Evolutionary conservation across 2,888 invertebrate species (phyloP).

Genomic region (Melanchra persicariae): DNA sequence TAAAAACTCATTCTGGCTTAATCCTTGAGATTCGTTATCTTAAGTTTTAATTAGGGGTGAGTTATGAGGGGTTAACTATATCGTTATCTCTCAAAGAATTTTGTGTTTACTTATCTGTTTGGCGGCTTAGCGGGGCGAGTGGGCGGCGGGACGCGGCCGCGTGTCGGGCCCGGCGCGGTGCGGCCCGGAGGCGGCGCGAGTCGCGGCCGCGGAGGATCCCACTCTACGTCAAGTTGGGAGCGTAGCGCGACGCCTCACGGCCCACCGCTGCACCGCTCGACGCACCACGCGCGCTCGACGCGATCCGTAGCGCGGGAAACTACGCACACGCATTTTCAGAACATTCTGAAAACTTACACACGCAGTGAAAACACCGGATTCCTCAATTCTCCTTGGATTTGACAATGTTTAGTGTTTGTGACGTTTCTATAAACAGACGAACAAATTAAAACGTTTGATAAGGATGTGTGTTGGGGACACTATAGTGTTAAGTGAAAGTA

Average conservation of each 20-base stretch:
- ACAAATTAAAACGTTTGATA: constrained; percentile 52
- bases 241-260: constrained; percentile 83
- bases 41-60: constrained; percentile 65
- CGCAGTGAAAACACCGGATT: constrained; percentile 55
- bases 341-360: constrained; percentile 40
- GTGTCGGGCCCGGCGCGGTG: constrained; percentile 57
- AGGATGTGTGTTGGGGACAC: constrained; percentile 64
- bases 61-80: constrained; percentile 61
- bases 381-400: constrained; percentile 54
- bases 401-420: constrained; percentile 57
- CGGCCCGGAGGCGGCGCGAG: constrained; percentile 79
- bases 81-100: constrained; percentile 68
- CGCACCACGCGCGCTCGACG: constrained; percentile 19
- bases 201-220: constrained; percentile 77
- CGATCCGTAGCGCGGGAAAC: constrained; percentile 65
- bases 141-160: constrained; percentile 76
- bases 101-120: constrained; percentile 67
- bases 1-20: constrained; percentile 22
- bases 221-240: constrained; percentile 80
- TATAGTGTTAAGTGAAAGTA: constrained; percentile 67
- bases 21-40: constrained; percentile 56
- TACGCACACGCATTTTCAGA: constrained; percentile 64
- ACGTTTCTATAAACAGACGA: constrained; percentile 43
- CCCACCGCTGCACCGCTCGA: constrained; percentile 21
- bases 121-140: constrained; percentile 67